phyloP scores from a whole-genome alignment of 2,888 invertebrate species.

The Ormyrus nitidulus region DNA sequence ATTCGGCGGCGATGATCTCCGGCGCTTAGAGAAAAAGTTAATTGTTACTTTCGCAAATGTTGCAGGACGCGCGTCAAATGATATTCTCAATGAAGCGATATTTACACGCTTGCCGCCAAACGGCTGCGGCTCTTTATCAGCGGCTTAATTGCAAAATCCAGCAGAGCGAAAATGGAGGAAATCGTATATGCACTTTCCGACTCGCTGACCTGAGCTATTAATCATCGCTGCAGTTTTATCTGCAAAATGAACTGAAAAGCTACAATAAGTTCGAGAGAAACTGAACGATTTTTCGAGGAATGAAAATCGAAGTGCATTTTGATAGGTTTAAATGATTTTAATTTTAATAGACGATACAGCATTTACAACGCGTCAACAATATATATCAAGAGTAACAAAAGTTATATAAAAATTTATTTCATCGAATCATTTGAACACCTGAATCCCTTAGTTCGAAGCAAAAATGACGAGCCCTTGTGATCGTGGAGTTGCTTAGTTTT shows the following conservation, averaged over 20 bases:
- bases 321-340: no score
- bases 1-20: not conserved
- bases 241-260: not conserved
- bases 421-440: no score
- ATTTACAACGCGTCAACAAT: no score
- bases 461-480: no score
- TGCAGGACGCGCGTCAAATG: not conserved
- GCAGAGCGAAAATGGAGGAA: conserved; percentile 27
- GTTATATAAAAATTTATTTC: no score
- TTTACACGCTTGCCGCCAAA: conserved; percentile 18
- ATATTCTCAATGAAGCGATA: conserved; percentile 33
- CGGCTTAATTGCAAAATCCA: conserved; percentile 35
- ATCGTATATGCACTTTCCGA: conserved; percentile 15
- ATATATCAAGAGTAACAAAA: no score
- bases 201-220: conserved; percentile 12
- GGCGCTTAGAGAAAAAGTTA: conserved; percentile 9
- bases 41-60: not conserved
- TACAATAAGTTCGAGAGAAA: no score
- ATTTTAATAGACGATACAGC: no score
- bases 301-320: no score
- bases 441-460: no score
- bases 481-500: no score
- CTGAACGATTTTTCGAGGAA: no score
- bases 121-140: conserved; percentile 11
- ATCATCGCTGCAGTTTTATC: conserved; percentile 15